A percentile compares a stretch with the other conserved stretches of the same genome.
phyloP scores from a whole-genome alignment of 2,113 vertebrate species.

The Oxyura jamaicensis region DNA sequence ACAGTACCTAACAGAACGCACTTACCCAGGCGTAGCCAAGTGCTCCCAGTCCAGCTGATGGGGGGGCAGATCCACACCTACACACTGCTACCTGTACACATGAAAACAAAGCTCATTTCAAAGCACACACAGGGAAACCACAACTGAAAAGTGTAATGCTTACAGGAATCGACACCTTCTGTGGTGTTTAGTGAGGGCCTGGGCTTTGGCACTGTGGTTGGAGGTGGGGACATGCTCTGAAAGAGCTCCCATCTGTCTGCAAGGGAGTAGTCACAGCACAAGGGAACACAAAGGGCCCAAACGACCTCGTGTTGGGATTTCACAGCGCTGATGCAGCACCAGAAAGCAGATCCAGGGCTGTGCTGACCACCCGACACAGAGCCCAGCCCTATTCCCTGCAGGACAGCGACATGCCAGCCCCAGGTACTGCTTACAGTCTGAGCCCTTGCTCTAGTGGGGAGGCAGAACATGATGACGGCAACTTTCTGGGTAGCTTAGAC shows the following conservation, averaged over 20 bases:
- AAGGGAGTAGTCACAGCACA: not conserved
- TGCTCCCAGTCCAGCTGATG: not conserved
- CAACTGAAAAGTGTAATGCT: rapidly evolving
- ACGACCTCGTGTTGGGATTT: not conserved
- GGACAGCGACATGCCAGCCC: not conserved
- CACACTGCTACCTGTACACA: rapidly evolving
- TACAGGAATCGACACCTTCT: not conserved
- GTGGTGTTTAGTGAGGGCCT: rapidly evolving
- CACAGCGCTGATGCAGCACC: not conserved
- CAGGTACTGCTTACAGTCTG: rapidly evolving
- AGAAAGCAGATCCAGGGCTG: not conserved
- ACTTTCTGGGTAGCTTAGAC: not conserved
- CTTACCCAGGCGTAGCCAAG: rapidly evolving
- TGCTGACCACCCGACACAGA: not conserved
- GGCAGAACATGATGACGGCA: not conserved
- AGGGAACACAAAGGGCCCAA: not conserved
- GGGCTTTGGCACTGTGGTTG: too few species aligned
- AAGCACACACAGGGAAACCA: not conserved
- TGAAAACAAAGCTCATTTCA: not conserved
- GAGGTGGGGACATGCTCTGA: rapidly evolving
- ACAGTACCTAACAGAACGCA: not conserved
- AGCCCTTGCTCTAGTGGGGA: not conserved
- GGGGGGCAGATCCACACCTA: not conserved
- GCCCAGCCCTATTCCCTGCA: not conserved
- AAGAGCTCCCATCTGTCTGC: not conserved